These are phyloP conservation scores for Deroplatys truncata DNA, from an alignment of 2,888 invertebrate species.

Conservation along the genomic window DNA sequence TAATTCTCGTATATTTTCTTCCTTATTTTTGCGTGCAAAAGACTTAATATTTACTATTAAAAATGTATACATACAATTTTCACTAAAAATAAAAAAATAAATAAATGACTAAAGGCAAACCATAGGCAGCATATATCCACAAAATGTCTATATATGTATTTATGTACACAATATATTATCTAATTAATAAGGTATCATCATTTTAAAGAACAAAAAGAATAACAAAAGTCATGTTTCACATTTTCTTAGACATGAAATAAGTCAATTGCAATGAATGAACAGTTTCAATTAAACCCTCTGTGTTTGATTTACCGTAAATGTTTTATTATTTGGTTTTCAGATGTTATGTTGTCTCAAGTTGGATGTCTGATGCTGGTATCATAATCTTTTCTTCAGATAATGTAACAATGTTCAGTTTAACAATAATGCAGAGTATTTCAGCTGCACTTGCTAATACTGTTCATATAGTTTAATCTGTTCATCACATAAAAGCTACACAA, in stretches of 20 bases:
- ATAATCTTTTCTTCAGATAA: too few relatives aligned
- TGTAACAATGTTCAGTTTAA: too few relatives aligned
- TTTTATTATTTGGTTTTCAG: not conserved
- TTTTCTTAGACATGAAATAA: not conserved
- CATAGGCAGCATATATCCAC: not conserved
- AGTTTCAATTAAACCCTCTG: not conserved
- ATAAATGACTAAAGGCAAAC: not conserved
- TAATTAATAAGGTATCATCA: not conserved
- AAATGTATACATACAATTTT: not conserved
- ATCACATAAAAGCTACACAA: not conserved
- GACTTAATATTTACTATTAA: not conserved
- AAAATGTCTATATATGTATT: not conserved
- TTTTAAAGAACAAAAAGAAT: not conserved
- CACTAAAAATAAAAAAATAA: not conserved
- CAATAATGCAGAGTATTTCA: too few relatives aligned
- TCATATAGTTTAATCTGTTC: not conserved
- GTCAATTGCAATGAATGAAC: not conserved
- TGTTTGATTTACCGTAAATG: not conserved
- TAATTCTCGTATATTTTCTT: not conserved
- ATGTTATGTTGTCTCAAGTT: too few relatives aligned
- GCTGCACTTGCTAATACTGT: not conserved
- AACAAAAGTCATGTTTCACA: not conserved
- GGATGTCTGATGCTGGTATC: too few relatives aligned
- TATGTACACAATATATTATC: not conserved
- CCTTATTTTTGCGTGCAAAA: conserved; percentile 1